Percentiles rank a stretch among this genome's conserved stretches.
Conservation (phyloP, 2,113 vertebrate species). For the Phrynosoma platyrhinos region DNA sequence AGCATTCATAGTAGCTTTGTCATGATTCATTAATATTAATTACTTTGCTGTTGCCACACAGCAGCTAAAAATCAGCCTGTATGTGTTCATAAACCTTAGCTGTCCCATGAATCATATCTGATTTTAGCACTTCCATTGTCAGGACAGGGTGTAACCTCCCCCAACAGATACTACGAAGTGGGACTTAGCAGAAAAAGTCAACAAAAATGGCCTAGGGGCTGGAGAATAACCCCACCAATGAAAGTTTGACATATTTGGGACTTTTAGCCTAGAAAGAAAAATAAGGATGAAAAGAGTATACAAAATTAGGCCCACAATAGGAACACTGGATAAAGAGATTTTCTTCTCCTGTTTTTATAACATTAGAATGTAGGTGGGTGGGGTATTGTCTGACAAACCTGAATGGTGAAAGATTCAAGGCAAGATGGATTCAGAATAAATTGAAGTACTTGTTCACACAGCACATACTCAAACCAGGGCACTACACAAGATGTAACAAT, state of each 20-base stretch:
- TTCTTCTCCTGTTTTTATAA: no score
- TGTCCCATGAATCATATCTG: background rate
- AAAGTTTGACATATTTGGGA: background rate
- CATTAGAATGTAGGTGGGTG: no score
- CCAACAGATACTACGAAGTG: background rate
- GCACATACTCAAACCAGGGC: no score
- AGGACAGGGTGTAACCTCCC: background rate
- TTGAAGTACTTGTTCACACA: no score
- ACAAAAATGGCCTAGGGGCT: background rate
- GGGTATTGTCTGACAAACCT: no score
- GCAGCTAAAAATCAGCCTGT: background rate
- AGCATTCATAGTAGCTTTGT: background rate
- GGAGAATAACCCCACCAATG: background rate
- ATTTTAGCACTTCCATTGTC: background rate
- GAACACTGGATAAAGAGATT: background rate
- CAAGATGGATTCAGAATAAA: no score
- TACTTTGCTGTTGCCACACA: background rate
- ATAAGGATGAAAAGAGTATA: background rate
- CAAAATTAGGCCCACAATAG: background rate
- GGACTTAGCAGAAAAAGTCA: background rate
- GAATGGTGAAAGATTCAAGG: no score
- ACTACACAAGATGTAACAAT: background rate
- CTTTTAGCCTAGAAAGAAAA: background rate
- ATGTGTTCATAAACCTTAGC: background rate
- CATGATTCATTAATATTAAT: background rate